Conservation (phyloP, 2,113 vertebrate species). For the Dromiciops gliroides region DNA sequence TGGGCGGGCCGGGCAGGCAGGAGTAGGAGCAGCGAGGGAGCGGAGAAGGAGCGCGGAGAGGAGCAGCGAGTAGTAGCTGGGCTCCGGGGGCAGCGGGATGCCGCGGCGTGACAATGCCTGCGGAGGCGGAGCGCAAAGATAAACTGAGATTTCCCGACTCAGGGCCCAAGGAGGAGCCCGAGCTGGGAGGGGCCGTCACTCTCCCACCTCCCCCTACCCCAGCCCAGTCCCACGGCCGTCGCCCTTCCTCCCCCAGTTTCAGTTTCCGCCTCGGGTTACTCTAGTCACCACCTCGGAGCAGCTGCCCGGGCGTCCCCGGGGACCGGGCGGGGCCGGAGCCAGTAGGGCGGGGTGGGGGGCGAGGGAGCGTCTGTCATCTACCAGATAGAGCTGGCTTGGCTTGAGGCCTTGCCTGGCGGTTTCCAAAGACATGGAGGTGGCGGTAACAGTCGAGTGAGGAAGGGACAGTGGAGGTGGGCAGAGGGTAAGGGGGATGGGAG, state of each 20-base stretch:
- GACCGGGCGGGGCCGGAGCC: not conserved
- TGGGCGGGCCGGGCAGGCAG: not conserved
- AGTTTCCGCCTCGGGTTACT: not conserved
- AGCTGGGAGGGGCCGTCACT: not conserved
- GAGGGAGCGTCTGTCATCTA: not conserved
- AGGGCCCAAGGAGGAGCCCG: accelerated
- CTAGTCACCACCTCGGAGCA: not conserved
- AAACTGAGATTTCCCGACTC: not conserved
- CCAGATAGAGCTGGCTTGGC: not conserved
- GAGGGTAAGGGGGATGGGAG: no score
- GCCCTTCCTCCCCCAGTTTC: not conserved
- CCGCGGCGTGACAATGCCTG: not conserved
- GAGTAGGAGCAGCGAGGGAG: not conserved
- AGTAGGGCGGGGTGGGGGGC: not conserved
- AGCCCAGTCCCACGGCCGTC: not conserved
- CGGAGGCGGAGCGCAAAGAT: not conserved
- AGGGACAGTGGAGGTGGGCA: no score
- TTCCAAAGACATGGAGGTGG: not conserved
- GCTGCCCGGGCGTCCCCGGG: not conserved
- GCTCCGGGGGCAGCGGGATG: not conserved
- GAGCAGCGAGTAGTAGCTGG: not conserved
- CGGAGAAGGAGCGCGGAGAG: not conserved
- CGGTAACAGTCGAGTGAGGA: not conserved
- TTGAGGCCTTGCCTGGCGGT: not conserved
- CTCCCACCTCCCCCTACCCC: not conserved